Evolutionary conservation across 2,797 vertebrate genomes (phyloP).

Genomic region (Anolis apletophallus): DNA sequence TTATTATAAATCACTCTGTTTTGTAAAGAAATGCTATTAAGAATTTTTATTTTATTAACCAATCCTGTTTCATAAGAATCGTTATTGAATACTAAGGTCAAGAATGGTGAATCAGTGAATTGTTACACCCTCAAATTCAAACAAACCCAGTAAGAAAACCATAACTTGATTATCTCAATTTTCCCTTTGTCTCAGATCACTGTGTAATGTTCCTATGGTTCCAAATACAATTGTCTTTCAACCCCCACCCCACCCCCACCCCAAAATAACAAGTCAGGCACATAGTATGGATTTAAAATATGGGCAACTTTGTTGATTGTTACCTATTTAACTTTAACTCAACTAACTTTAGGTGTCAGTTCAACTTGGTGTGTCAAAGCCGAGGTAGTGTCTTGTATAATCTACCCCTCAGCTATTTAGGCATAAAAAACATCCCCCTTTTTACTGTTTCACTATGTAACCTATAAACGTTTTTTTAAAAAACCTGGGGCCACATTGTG

Average conservation of each 20-base stretch:
- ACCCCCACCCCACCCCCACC: too few species aligned
- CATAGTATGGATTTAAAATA: too few species aligned
- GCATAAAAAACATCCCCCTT: background rate
- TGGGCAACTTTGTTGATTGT: too few species aligned
- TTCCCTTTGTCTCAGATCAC: background rate
- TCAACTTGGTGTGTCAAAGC: too few species aligned
- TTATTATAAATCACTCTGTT: constrained; percentile 63
- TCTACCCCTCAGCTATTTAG: too few species aligned
- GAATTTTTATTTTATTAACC: constrained; percentile 57
- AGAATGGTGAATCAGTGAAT: background rate
- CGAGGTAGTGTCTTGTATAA: too few species aligned
- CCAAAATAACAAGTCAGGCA: too few species aligned
- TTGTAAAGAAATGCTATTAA: constrained; percentile 58
- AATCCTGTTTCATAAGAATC: constrained; percentile 50
- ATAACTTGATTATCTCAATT: background rate
- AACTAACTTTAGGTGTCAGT: too few species aligned
- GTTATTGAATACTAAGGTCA: constrained; percentile 47
- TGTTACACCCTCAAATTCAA: background rate
- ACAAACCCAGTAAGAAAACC: background rate
- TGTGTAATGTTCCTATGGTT: constrained; percentile 9
- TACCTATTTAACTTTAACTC: too few species aligned
- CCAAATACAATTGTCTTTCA: background rate
- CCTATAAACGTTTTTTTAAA: too few species aligned
- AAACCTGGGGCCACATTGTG: too few species aligned
- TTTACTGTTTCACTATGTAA: background rate